Conservation (phyloP, 2,797 vertebrate genomes). For the Bovichtus diacanthus region DNA sequence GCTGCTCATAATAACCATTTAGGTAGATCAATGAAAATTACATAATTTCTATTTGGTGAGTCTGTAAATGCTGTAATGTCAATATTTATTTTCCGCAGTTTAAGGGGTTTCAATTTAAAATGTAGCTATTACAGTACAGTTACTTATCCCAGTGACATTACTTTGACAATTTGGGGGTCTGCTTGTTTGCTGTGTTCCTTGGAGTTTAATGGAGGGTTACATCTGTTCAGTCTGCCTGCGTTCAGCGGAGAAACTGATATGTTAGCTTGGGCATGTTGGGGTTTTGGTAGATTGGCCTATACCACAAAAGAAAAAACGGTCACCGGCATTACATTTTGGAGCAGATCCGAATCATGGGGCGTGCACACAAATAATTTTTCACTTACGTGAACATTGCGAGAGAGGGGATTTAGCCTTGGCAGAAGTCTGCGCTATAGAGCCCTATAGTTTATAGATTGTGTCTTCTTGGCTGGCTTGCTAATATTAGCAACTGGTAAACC, state of each 20-base stretch:
- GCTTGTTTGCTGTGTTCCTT: not conserved
- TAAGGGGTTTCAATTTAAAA: not conserved
- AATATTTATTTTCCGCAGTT: not conserved
- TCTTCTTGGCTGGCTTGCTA: not conserved
- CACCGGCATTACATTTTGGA: no score
- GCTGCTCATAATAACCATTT: not conserved
- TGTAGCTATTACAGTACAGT: not conserved
- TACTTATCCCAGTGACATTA: not conserved
- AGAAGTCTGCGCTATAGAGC: no score
- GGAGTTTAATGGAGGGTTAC: not conserved
- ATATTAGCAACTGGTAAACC: not conserved
- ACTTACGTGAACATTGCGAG: no score
- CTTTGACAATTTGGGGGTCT: not conserved
- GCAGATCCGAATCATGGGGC: no score
- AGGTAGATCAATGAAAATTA: not conserved
- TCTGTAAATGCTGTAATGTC: not conserved
- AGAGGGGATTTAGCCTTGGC: no score
- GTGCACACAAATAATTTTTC: no score
- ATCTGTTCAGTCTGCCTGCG: not conserved
- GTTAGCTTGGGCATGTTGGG: not conserved
- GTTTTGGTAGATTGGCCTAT: not conserved
- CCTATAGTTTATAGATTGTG: not conserved
- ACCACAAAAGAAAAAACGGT: not conserved
- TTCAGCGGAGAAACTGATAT: not conserved
- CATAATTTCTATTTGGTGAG: not conserved